A percentile compares a stretch with the other conserved stretches of the same genome.
These are phyloP conservation scores for Drosophila siamana DNA, from an alignment of 2,888 invertebrate genomes.

Conservation along the genomic window DNA sequence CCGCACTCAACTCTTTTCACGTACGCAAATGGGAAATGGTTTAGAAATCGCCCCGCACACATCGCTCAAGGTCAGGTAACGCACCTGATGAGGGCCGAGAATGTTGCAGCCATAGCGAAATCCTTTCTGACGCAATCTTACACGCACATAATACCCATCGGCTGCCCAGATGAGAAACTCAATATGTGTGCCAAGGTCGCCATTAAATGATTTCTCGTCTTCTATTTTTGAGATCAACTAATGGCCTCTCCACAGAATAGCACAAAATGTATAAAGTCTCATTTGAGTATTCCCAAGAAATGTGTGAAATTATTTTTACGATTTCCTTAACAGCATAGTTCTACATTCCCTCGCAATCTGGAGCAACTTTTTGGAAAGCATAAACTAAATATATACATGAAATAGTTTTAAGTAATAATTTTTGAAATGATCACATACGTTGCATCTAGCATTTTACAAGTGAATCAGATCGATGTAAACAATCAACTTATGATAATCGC, in stretches of 20 bases:
- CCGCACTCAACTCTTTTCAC: slow-evolving; percentile 68
- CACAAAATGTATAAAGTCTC: background rate
- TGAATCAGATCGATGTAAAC: background rate
- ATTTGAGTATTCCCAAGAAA: slow-evolving; percentile 1
- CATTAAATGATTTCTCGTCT: slow-evolving; percentile 17
- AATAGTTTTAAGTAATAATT: slow-evolving; percentile 1
- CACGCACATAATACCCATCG: slow-evolving; percentile 10
- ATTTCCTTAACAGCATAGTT: slow-evolving; percentile 1
- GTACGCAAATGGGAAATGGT: slow-evolving; percentile 42
- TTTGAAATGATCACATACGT: background rate
- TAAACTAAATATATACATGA: background rate
- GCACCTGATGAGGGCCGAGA: slow-evolving; percentile 27
- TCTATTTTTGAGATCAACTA: slow-evolving; percentile 19
- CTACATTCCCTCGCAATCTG: background rate
- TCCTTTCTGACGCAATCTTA: slow-evolving; percentile 53
- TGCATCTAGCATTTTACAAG: background rate
- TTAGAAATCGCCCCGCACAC: slow-evolving; percentile 61
- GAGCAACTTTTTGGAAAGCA: background rate
- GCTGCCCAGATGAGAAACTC: slow-evolving; percentile 5
- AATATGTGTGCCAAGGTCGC: slow-evolving; percentile 36
- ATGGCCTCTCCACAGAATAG: background rate
- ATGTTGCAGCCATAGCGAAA: slow-evolving; percentile 6
- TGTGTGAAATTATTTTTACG: slow-evolving; percentile 5
- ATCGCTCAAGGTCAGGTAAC: slow-evolving; percentile 68
- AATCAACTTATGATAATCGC: background rate